Evolutionary conservation across 2,113 vertebrate species (phyloP), one percentile per base, ranked within the genome.

Genomic region (Platysteira castanea): DNA sequence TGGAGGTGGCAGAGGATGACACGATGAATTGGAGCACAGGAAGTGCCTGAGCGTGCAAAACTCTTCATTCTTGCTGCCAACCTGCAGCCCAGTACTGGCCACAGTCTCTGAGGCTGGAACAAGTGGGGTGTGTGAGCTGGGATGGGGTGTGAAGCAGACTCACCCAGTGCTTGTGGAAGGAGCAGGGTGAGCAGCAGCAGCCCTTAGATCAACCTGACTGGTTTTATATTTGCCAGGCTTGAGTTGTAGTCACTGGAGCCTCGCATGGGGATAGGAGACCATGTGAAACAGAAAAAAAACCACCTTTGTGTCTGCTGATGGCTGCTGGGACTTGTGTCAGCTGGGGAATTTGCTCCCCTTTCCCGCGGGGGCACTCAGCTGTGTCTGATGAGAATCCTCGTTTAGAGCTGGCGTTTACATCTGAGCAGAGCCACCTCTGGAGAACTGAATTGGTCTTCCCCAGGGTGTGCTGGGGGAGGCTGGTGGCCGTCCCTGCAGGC

Each of bases 41-140:
- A 69, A 33, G 2, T 33, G 28, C 15, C 4, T 18, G 28, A 39
- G 10, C 1, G 0, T n/a, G 23, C 10, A 39, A 35, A 82, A 14
- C 18, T 46, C 47, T 47, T 61, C 22, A 5, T 82, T 69, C 35
- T 63, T 54, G 28, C 46, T 64, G 52, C 13, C n/a, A 19, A 0
- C 12, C 28, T 64, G 3, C 27, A 73, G 52, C 30, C 42, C 24
- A 8, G 1, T 11, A 20, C n/a, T 21, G 80, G 24, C 22, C 47
- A 27, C 68, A 14, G 0, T 18, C 26, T 18, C 31, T 74, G 81
- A 1, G 3, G 18, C 9, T 0, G 0, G 68, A 59, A 30, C 33
- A 16, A 42, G 31, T 31, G 42, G 37, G 15, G 19, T 56, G 27
- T 1, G 13, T 22, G 77, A 27, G 10, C 19, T n/a, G 5, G 11